Conservation (phyloP, 2,113 vertebrate genomes). For the Lasiurus cinereus region DNA sequence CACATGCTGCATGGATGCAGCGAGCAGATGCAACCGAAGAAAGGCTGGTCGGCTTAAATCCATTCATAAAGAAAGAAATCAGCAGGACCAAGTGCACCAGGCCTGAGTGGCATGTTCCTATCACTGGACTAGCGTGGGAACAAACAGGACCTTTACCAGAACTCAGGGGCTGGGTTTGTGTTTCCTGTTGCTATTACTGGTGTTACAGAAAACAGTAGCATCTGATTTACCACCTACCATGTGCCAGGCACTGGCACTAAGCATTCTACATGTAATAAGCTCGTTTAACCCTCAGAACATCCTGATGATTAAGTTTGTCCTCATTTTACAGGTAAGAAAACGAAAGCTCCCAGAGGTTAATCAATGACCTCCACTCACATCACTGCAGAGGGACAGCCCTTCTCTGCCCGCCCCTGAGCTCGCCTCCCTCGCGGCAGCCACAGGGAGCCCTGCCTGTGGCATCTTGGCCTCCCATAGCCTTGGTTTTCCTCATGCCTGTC, state of each 20-base stretch:
- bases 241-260: not conserved
- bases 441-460: fast-evolving
- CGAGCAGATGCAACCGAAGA: not conserved
- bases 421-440: not conserved
- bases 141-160: not conserved
- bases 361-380: not conserved
- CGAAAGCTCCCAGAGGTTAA: not conserved
- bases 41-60: not conserved
- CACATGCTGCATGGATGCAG: too few relatives aligned
- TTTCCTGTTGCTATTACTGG: not conserved
- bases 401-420: fast-evolving
- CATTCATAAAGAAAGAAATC: not conserved
- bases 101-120: not conserved
- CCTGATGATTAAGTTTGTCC: not conserved
- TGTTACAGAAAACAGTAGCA: not conserved
- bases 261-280: fast-evolving
- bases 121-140: too few relatives aligned
- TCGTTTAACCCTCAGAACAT: not conserved
- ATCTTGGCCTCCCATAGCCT: not conserved
- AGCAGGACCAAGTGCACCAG: not conserved
- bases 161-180: not conserved
- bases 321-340: not conserved
- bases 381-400: not conserved
- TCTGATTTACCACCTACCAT: not conserved
- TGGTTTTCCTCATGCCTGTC: not conserved